Evolutionary conservation across 1,140 invertebrate genomes (phyloP), one percentile per base, ranked within the genome.

Genomic region (Octopus bimaculoides): DNA sequence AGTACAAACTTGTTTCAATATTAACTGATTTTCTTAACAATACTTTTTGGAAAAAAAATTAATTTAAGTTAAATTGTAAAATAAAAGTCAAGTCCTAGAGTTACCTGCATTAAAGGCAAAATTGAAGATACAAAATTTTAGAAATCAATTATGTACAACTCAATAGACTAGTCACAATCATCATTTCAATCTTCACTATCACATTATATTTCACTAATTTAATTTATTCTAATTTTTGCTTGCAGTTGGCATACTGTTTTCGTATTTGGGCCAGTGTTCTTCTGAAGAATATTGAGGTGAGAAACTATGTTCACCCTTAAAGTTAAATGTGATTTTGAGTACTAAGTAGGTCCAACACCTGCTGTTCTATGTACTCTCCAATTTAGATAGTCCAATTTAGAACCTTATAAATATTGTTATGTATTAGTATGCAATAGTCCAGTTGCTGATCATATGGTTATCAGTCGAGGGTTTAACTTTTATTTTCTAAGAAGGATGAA

Each of bases 211-310:
- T 41, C 26, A 41, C 26, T 41, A 41, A 41, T 41, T 41, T 41
- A 41, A 41, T 41, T 75, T 14, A 75, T 6, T 66, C 20, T 77
- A 54, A 77, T 26, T 75, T 20, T 81, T 52, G 14, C 17, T 81
- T 55, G 53, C 52, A 55, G 20, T 55, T 53, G 79, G 41, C 61
- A 56, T 69, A 69, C 77, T 52, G 54, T 79, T 81, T 56, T 54
- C 41, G 55, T 52, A 52, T 74, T 74, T 78, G 26, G 66, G 66
- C 66, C 54, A 75, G 20, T 77, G 77, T 73, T 54, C 79, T 54
- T 66, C 17, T 56, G 54, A 41, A 74, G 17, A 74, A 54, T 73
- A 54, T n/a, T 69, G 77, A 78, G 52, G 53, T 14, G 55, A n/a
- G 9, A 69, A 41, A 77, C 2, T 26, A 4, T 41, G 5, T 61